phyloP scores from a whole-genome alignment of 2,888 invertebrate species.

The Atrina japonica region DNA sequence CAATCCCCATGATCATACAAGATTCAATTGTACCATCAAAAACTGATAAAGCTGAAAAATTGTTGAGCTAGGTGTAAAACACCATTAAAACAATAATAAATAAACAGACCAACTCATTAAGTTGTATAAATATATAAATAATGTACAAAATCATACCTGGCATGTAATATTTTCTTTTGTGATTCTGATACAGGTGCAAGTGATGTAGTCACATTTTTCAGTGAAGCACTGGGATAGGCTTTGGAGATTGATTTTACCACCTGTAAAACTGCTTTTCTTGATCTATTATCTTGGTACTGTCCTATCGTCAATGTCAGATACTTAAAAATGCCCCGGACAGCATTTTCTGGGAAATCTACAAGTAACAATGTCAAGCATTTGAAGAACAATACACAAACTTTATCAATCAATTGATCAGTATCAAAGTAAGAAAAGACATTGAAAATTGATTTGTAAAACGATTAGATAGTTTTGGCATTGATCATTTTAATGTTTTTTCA shows the following conservation, averaged over 20 bases:
- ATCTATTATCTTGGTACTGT: slow-evolving; percentile 89
- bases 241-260: slow-evolving; percentile 86
- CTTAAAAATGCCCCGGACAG: slow-evolving; percentile 90
- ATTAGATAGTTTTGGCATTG: no score
- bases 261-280: slow-evolving; percentile 88
- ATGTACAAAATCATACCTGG: slow-evolving; percentile 83
- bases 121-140: not conserved
- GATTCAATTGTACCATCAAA: no score
- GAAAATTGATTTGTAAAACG: no score
- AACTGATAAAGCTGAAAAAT: no score
- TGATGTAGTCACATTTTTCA: slow-evolving; percentile 86
- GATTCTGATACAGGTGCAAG: slow-evolving; percentile 85
- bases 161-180: slow-evolving; percentile 85
- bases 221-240: slow-evolving; percentile 86
- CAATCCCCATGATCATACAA: no score
- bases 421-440: no score
- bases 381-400: not conserved
- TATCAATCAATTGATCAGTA: no score
- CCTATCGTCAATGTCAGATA: slow-evolving; percentile 89
- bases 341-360: slow-evolving; percentile 89
- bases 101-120: not conserved
- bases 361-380: slow-evolving; percentile 54
- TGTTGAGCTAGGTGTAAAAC: no score
- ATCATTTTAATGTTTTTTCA: no score
- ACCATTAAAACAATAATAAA: no score